Conservation (phyloP, 2,888 invertebrate species). For the Meghimatium bilineatum region DNA sequence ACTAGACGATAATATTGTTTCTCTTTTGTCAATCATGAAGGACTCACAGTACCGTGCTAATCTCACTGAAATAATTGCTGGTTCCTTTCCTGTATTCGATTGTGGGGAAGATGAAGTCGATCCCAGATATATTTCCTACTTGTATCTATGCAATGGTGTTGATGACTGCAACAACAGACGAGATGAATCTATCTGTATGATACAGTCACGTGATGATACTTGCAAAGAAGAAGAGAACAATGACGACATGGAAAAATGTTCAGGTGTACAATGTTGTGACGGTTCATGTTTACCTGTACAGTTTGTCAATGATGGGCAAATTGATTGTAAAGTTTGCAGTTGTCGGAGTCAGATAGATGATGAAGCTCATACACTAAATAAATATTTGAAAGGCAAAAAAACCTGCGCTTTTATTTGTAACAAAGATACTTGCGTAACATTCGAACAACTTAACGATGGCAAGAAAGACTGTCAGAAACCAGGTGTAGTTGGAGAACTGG, state of each 20-base stretch:
- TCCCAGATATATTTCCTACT: constrained; percentile 19
- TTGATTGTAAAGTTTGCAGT: not conserved
- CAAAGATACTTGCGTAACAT: not conserved
- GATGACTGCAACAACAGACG: constrained; percentile 1
- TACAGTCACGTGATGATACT: not conserved
- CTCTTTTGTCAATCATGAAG: not conserved
- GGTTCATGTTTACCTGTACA: constrained; percentile 1
- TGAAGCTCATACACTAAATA: not conserved
- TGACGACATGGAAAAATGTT: no score
- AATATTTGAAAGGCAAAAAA: not conserved
- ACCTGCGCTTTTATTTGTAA: constrained; percentile 39
- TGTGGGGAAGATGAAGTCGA: not conserved
- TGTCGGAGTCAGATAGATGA: not conserved
- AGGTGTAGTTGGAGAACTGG: no score
- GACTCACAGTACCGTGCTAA: not conserved
- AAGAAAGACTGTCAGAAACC: not conserved
- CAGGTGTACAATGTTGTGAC: not conserved
- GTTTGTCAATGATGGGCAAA: constrained; percentile 9
- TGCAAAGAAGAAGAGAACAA: not conserved
- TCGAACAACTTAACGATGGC: not conserved
- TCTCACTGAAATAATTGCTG: no score
- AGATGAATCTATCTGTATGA: not conserved
- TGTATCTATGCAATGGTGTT: not conserved
- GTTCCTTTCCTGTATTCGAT: not conserved
- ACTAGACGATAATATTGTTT: not conserved